Base-by-base conservation (phyloP, 2,888 invertebrate species). In the Lochmaea capreae region DNA sequence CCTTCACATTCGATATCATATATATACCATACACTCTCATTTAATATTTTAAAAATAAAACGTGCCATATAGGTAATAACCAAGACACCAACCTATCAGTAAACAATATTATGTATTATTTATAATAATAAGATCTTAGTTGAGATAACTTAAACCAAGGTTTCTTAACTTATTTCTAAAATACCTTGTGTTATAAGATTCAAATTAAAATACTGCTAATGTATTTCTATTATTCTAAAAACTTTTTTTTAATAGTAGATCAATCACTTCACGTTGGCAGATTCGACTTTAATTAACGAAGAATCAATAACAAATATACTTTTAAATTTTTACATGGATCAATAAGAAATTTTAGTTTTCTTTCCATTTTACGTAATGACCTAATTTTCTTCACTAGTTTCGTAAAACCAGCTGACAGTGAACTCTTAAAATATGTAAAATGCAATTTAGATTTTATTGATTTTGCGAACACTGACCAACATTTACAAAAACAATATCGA, bases 381-480 rank as follows among this genome's bases (percentile, higher is more conserved):
- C 42, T 43, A 63, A 63, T n/a, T 61, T 63, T 18, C 18, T n/a
- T 39, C 1, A 43, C 9, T 18, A 54, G n/a, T 54, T 54, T 54
- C 10, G 3, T 11, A 9, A 52, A 71, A 42, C 26, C 71, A 71
- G 65, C 71, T 71, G 71, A 71, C 49, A 63, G 22, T 16, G 16
- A 42, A 42, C 16, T 63, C 39, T 14, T 71, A 65, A 65, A 58
- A 61, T 16, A 71, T 71, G 26, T 33, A 71, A 57, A 39, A 43
- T 22, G 43, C 59, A 42, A 57, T 43, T 57, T 11, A 39, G 62
- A 39, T 16, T 18, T 63, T 71, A 71, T 71, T 71, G 71, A 71
- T 71, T 71, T 71, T 71, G 57, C 11, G 2, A 65, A 65, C 62
- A 71, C 71, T 71, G 71, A 71, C 71, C 71, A 71, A 71, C 71